Percentiles rank a stretch among this genome's conserved stretches.
phyloP scores from a whole-genome alignment of 2,888 invertebrate genomes.

The Diachrysia chrysitis region DNA sequence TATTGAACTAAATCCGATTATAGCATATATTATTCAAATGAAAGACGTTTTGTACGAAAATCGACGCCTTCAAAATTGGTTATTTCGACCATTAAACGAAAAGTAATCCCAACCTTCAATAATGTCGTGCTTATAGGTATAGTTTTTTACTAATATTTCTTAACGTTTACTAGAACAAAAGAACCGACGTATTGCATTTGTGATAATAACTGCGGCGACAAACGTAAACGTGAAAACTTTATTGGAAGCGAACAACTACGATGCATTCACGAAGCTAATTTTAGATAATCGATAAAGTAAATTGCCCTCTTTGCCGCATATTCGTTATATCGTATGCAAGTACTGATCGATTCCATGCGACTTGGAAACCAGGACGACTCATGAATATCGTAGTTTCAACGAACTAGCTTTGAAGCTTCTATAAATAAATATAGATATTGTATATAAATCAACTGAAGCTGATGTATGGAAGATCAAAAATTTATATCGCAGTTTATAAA shows the following conservation, averaged over 20 bases:
- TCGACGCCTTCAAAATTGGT: no score
- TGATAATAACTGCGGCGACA: conserved; percentile 19
- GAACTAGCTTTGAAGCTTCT: conserved; percentile 51
- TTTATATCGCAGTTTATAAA: conserved; percentile 12
- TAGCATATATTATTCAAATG: conserved; percentile 4
- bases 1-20: conserved; percentile 61
- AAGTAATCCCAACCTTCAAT: not conserved
- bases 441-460: conserved; percentile 36
- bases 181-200: not conserved
- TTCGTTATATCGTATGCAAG: conserved; percentile 51
- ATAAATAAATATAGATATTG: conserved; percentile 48
- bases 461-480: conserved; percentile 30
- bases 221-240: conserved; percentile 37
- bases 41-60: not conserved
- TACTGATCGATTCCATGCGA: conserved; percentile 56
- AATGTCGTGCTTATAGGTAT: no score
- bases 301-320: conserved; percentile 61
- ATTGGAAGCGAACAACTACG: conserved; percentile 50
- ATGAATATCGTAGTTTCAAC: conserved; percentile 48
- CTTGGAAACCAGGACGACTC: conserved; percentile 48
- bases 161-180: not conserved
- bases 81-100: no score
- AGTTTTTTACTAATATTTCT: not conserved
- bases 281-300: conserved; percentile 70
- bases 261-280: conserved; percentile 66